Percentiles rank a stretch among this genome's conserved stretches.
Conservation (phyloP, 1,140 invertebrate species). For the Drosophila saltans region DNA sequence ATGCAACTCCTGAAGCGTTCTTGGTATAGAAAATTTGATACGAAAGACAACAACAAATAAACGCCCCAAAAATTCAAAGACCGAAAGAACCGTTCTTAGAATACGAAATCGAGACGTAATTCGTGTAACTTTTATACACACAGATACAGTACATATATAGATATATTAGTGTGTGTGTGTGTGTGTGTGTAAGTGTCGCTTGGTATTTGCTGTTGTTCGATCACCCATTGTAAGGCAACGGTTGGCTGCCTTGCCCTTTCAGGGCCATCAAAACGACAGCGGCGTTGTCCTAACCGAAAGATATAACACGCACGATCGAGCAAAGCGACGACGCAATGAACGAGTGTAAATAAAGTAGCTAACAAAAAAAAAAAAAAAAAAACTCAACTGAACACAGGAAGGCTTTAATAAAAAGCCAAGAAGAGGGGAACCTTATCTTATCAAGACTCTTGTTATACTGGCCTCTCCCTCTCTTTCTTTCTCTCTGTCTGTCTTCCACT, state of each 20-base stretch:
- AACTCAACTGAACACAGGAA: constrained; percentile 31
- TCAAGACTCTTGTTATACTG: neutral
- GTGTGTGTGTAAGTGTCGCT: neutral
- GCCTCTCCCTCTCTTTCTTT: neutral
- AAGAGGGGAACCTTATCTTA: constrained; percentile 9
- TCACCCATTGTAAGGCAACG: constrained; percentile 12
- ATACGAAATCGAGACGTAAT: constrained; percentile 8
- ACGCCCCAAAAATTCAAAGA: constrained; percentile 3
- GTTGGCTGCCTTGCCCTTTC: constrained; percentile 8
- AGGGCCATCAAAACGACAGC: neutral
- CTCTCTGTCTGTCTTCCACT: neutral
- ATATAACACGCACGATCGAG: constrained; percentile 44
- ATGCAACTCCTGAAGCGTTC: constrained; percentile 8
- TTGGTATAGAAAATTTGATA: constrained; percentile 7
- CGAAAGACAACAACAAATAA: neutral
- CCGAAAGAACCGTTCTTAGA: constrained; percentile 7
- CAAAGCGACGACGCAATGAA: constrained; percentile 4
- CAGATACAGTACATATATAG: constrained; percentile 6
- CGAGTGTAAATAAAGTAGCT: constrained; percentile 40
- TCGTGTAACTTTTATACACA: constrained; percentile 9
- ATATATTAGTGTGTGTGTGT: neutral
- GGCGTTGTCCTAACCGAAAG: constrained; percentile 10
- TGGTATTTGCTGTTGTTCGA: constrained; percentile 21
- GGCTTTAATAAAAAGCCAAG: constrained; percentile 35
- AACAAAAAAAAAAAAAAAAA: constrained; percentile 18